These are phyloP conservation scores for Cepaea hortensis DNA, from an alignment of 2,888 invertebrate species.

Conservation along the genomic window DNA sequence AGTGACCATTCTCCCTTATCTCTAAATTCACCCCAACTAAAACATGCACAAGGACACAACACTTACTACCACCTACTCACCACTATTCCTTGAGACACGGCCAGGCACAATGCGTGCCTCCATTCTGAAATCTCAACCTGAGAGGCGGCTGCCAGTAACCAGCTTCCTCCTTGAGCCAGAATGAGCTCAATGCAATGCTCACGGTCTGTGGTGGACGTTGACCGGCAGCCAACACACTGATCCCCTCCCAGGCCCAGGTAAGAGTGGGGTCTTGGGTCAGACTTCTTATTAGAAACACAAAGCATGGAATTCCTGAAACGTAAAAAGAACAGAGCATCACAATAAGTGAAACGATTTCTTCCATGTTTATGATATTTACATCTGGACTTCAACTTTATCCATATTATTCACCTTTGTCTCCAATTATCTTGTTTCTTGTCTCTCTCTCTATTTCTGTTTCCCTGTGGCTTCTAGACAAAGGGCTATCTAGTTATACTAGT, in stretches of 20 bases:
- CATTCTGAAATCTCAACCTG: constrained; percentile 91
- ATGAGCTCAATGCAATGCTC: constrained; percentile 93
- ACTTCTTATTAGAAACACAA: constrained; percentile 84
- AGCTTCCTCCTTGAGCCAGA: constrained; percentile 78
- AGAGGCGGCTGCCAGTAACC: constrained; percentile 88
- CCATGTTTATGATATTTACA: too few species aligned
- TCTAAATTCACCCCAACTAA: not conserved
- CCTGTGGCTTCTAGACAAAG: too few species aligned
- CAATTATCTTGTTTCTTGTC: too few species aligned
- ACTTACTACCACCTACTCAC: not conserved
- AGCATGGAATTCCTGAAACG: constrained; percentile 85
- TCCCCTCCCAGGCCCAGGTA: constrained; percentile 83
- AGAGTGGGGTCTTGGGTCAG: constrained; percentile 81
- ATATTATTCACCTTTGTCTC: too few species aligned
- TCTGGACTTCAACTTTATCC: too few species aligned
- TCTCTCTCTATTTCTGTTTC: too few species aligned
- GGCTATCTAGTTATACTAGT: too few species aligned
- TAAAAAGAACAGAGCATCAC: not conserved
- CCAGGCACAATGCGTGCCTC: constrained; percentile 84
- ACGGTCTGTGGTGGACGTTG: constrained; percentile 82
- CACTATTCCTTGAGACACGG: constrained; percentile 72
- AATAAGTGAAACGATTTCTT: not conserved
- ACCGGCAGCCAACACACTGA: constrained; percentile 86
- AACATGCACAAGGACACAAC: not conserved
- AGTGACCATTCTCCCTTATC: not conserved